Base-by-base conservation (phyloP, 2,888 invertebrate genomes). In the Camponotus fellah region DNA sequence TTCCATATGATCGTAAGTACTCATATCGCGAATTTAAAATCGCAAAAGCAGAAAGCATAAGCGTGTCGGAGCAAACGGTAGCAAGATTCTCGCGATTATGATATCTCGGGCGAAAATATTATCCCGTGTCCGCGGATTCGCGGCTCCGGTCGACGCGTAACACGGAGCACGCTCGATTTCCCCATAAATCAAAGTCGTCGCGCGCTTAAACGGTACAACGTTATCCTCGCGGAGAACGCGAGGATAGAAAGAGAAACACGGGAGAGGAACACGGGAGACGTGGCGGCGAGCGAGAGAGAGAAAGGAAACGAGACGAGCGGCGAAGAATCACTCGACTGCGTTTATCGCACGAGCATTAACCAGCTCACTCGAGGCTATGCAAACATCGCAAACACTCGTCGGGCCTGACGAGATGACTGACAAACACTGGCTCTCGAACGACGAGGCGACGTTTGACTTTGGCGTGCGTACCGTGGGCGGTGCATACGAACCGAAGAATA, bases 111-210 rank as follows among this genome's bases (percentile, higher is more conserved):
- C 65, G 88, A 91, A 88, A 87, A 87, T 90, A 90, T 92, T 91
- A 89, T 88, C 85, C 86, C 88, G 88, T 88, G 91, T 90, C 87
- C 91, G 86, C 87, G 88, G 89, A 91, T 92, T 88, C 88, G 87
- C 87, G 87, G 86, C 85, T 88, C 71, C 80, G 34, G 75, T 69
- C 72, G 81, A 76, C 79, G 89, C 91, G 92, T 92, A 92, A 92
- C 92, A 91, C 91, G 91, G 90, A 75, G 87, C 86, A 83, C 84
- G 87, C 87, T 88, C 89, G 88, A 90, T 92, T 92, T 91, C 83
- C 88, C 79, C 91, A 91, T 92, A 92, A 92, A 92, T 92, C 92
- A 92, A 89, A 92, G 91, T 88, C 85, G 75, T 82, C 87, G 84
- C 76, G 83, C 71, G 76, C 68, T 64, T 75, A 85, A 88, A 79